phyloP scores from a whole-genome alignment of 2,113 vertebrate genomes.

The Aegithalos caudatus region DNA sequence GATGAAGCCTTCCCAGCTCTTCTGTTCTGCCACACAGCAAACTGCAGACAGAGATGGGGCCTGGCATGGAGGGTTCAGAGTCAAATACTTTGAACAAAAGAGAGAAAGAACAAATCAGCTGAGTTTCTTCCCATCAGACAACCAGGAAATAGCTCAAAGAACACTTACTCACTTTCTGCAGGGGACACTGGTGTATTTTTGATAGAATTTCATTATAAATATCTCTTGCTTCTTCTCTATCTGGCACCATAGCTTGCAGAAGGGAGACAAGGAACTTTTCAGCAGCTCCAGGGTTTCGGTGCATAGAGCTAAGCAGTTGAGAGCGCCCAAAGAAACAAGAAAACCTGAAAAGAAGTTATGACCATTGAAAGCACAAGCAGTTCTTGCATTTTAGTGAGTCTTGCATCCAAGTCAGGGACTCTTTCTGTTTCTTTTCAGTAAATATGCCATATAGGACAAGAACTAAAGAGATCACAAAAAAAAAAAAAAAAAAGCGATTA shows the following conservation, averaged over 20 bases:
- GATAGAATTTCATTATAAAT: conserved; percentile 84
- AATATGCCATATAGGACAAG: neutral
- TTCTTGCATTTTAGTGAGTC: neutral
- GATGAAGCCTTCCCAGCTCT: conserved; percentile 67
- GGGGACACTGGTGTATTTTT: conserved; percentile 77
- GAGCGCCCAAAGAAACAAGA: neutral
- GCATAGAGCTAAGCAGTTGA: conserved; percentile 22
- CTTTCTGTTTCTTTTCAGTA: neutral
- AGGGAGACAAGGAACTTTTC: conserved; percentile 68
- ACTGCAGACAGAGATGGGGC: conserved; percentile 62
- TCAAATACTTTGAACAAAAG: conserved; percentile 62
- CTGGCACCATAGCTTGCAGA: neutral
- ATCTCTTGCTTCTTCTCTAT: conserved; percentile 61
- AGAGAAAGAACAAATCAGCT: neutral
- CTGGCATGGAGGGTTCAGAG: conserved; percentile 45
- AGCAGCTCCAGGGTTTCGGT: conserved; percentile 42
- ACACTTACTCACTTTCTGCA: conserved; percentile 70
- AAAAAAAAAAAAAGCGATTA: neutral
- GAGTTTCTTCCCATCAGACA: neutral
- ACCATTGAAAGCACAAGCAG: neutral
- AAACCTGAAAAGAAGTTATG: neutral
- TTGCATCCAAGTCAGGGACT: neutral
- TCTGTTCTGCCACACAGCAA: neutral
- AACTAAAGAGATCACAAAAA: conserved; percentile 6
- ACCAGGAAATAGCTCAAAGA: neutral